These are phyloP conservation scores for Drosophila nr. fundita DNA, from an alignment of 2,888 invertebrate species.

Conservation along the genomic window DNA sequence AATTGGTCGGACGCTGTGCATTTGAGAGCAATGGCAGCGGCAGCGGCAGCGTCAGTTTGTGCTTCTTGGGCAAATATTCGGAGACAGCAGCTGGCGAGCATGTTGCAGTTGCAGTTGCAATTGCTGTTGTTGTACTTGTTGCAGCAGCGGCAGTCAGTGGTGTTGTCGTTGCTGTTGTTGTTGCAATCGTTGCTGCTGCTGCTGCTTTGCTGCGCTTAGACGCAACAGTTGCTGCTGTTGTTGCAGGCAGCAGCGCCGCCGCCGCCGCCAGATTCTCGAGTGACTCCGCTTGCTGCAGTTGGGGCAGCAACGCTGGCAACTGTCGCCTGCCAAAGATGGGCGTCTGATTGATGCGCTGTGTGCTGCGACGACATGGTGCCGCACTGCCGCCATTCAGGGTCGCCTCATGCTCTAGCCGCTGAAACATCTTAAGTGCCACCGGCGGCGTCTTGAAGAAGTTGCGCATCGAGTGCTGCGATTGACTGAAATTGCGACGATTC, in stretches of 20 bases:
- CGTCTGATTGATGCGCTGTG: constrained; percentile 84
- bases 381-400: constrained; percentile 54
- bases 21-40: constrained; percentile 12
- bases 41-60: constrained; percentile 61
- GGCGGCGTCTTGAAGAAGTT: constrained; percentile 83
- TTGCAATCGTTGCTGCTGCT: not conserved
- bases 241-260: constrained; percentile 22
- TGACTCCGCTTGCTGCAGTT: constrained; percentile 82
- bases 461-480: constrained; percentile 83
- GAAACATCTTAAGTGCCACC: constrained; percentile 80
- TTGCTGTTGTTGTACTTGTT: constrained; percentile 4
- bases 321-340: constrained; percentile 83
- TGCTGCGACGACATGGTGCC: constrained; percentile 38
- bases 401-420: constrained; percentile 72
- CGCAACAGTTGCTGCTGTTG: constrained; percentile 1
- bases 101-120: not conserved
- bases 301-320: constrained; percentile 38
- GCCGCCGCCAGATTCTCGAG: constrained; percentile 78
- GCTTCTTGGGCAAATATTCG: constrained; percentile 66
- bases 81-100: not conserved
- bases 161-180: not conserved
- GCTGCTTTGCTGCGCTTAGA: constrained; percentile 7
- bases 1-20: constrained; percentile 5
- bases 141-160: not conserved
- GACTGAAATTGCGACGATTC: constrained; percentile 81